Base-by-base conservation (phyloP, 1,140 invertebrate genomes). In the Meteorus sp. region DNA sequence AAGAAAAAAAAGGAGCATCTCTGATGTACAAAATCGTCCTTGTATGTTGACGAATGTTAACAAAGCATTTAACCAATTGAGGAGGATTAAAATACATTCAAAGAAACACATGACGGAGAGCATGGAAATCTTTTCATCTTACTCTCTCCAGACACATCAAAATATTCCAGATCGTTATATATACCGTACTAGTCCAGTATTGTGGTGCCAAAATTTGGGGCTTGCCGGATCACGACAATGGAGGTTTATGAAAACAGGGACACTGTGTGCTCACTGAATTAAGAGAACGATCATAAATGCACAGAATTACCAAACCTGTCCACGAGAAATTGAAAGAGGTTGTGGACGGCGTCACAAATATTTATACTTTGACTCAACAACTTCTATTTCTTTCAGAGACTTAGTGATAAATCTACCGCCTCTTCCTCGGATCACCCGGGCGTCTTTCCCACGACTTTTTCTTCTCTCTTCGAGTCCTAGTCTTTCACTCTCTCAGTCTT, bases 201-300 rank as follows among this genome's bases (percentile, higher is more conserved):
- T 13, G 7, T 19, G 15, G n/a, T n/a, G 23, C 17, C 20, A 23
- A 9, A 4, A n/a, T 13, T 3, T 52, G 19, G 31, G 50, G 22
- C 50, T 52, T 27, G 50, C 31, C 50, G 50, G 50, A 52, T 37
- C 19, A 31, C 50, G 50, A 52, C 50, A 52, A 52, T 52, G 50
- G 50, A 52, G 50, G 50, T 52, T 52, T 20, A 8, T 22, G 50
- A 19, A 37, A 37, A 17, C 35, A 20, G 3, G 20, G 50, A 13
- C 17, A 37, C 29, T 22, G 22, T 19, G 20, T 31, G 9, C 8
- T 31, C 13, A 15, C 25, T 19, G 25, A n/a, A 52, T 31, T 20
- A 52, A 19, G 33, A 23, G 22, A 27, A 37, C 15, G 17, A 9
- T 39, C 35, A 13, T 7, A 9, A 29, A 9, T 5, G 27, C 45